phyloP scores from a whole-genome alignment of 2,113 vertebrate species.

The Petroica traversi region DNA sequence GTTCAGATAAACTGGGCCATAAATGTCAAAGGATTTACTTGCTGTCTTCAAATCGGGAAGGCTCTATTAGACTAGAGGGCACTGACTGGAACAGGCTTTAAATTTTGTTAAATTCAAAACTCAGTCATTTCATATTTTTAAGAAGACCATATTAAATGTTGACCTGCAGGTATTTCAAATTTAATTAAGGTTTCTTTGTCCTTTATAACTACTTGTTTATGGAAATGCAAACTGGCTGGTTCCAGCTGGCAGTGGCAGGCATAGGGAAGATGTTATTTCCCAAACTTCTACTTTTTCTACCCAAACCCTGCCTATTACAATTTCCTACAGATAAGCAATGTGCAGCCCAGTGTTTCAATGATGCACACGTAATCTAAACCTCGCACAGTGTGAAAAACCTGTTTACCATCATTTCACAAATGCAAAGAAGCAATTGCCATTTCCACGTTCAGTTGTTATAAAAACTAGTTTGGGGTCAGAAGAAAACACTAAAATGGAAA shows the following conservation, averaged over 20 bases:
- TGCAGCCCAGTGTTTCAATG: not conserved
- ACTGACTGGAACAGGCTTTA: not conserved
- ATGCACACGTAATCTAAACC: not conserved
- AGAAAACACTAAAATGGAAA: not conserved
- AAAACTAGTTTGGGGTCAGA: not conserved
- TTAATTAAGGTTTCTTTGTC: not conserved
- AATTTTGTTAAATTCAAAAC: not conserved
- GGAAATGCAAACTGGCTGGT: not conserved
- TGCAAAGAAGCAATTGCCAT: not conserved
- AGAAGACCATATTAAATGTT: not conserved
- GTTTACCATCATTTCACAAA: not conserved
- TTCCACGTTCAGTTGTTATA: not conserved
- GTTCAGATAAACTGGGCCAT: not conserved
- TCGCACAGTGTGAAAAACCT: not conserved
- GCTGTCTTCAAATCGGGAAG: not conserved
- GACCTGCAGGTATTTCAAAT: not conserved
- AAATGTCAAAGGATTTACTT: not conserved
- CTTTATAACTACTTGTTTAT: not conserved
- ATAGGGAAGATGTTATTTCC: not conserved
- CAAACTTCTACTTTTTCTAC: not conserved
- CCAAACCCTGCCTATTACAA: not conserved
- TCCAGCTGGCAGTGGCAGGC: not conserved
- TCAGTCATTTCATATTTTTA: not conserved
- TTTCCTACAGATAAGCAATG: not conserved
- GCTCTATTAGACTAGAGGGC: not conserved